Evolutionary conservation across 2,797 vertebrate species (phyloP).

Genomic region (Gymnothorax reevesii): DNA sequence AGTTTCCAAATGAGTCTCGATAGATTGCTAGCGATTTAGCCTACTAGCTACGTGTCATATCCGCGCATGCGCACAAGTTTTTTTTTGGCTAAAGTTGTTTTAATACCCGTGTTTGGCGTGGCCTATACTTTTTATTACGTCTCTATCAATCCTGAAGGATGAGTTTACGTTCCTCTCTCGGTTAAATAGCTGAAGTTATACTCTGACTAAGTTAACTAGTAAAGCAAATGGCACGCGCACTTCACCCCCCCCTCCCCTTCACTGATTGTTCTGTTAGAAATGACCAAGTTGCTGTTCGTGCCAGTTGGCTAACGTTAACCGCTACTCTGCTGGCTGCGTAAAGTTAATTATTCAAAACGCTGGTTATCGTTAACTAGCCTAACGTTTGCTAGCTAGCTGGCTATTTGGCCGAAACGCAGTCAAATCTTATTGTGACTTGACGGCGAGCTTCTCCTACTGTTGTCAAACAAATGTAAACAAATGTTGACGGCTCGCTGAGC

Average conservation of each 20-base stretch:
- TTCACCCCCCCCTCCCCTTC: not conserved
- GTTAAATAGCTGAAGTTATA: not conserved
- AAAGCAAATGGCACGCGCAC: not conserved
- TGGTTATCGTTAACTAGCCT: too few species aligned
- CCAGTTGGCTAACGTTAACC: not conserved
- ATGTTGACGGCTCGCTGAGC: not conserved
- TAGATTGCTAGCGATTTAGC: not conserved
- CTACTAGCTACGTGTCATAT: constrained; percentile 56
- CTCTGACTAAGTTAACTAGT: not conserved
- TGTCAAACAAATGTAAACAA: not conserved
- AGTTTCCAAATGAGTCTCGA: constrained; percentile 29
- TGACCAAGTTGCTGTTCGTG: not conserved
- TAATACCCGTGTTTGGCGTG: not conserved
- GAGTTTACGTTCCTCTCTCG: not conserved
- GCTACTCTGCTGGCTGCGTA: not conserved
- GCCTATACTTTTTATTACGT: not conserved
- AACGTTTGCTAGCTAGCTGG: not conserved
- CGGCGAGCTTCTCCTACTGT: not conserved
- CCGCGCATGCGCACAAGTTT: constrained; percentile 59
- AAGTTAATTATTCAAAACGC: too few species aligned
- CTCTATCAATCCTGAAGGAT: not conserved
- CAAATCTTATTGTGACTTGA: not conserved
- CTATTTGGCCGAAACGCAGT: not conserved
- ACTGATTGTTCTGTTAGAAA: not conserved
- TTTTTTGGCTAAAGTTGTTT: constrained; percentile 31